Percentiles rank a stretch among this genome's conserved stretches.
Conservation (phyloP, 2,888 invertebrate genomes). For the Gibbula magus region DNA sequence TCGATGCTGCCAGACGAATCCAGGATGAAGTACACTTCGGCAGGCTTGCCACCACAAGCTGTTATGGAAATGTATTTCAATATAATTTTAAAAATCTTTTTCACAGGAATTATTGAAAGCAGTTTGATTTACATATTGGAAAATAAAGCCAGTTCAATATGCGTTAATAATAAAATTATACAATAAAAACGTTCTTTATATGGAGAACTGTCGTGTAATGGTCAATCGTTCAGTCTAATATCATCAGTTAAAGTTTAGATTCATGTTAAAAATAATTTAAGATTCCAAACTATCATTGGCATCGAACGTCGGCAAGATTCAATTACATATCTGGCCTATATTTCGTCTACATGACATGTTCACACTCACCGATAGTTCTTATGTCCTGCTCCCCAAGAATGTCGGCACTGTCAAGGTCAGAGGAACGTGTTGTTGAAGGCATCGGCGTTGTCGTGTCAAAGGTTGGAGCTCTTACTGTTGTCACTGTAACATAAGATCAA, state of each 20-base stretch:
- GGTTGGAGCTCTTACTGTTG: not conserved
- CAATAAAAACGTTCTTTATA: too few relatives aligned
- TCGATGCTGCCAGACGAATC: constrained; percentile 63
- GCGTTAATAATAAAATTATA: too few relatives aligned
- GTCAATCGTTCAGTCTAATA: too few relatives aligned
- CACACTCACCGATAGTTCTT: not conserved
- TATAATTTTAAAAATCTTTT: not conserved
- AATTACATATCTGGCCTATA: not conserved
- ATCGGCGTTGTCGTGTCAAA: not conserved
- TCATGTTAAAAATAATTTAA: not conserved
- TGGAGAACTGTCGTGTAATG: too few relatives aligned
- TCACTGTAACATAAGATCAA: not conserved
- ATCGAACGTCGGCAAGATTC: not conserved
- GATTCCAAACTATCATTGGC: not conserved
- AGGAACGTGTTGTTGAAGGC: not conserved
- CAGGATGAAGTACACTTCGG: constrained; percentile 55
- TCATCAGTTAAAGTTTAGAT: too few relatives aligned
- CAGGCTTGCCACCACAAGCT: constrained; percentile 60
- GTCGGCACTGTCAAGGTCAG: not conserved
- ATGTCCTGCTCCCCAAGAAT: not conserved
- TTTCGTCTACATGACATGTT: not conserved
- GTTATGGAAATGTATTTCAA: not conserved
- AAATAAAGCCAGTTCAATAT: too few relatives aligned
- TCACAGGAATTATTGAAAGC: too few relatives aligned
- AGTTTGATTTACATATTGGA: too few relatives aligned